phyloP scores from a whole-genome alignment of 2,888 invertebrate genomes.

The Euclidia mi region DNA sequence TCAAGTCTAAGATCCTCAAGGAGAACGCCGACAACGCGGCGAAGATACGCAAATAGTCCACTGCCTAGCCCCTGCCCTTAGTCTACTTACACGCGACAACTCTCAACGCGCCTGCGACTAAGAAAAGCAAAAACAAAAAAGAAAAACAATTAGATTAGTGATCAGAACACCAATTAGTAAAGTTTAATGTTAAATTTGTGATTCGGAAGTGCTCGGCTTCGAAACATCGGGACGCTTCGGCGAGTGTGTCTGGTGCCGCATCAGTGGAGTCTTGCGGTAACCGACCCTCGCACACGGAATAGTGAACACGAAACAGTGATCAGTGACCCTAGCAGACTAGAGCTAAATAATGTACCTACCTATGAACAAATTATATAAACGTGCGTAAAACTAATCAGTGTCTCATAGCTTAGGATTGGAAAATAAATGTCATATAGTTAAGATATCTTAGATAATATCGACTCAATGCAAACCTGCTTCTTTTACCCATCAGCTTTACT shows the following conservation, averaged over 20 bases:
- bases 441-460: too few species aligned
- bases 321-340: too few species aligned
- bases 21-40: constrained; percentile 90
- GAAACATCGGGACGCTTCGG: neutral
- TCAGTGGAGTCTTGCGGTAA: neutral
- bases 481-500: too few species aligned
- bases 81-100: constrained; percentile 44
- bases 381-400: too few species aligned
- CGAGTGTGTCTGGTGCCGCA: neutral
- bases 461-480: too few species aligned
- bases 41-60: constrained; percentile 82
- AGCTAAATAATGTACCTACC: too few species aligned
- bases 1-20: constrained; percentile 96
- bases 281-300: too few species aligned
- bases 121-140: neutral
- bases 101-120: constrained; percentile 45
- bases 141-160: neutral
- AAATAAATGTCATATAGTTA: too few species aligned
- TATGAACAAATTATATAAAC: too few species aligned
- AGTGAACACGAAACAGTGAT: too few species aligned
- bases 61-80: constrained; percentile 51
- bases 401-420: too few species aligned
- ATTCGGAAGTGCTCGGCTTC: neutral
- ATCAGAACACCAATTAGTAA: constrained; percentile 3
- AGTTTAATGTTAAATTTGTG: neutral